These are phyloP conservation scores for Hypotaenidia okinawae DNA, from an alignment of 2,797 vertebrate species.

Conservation along the genomic window DNA sequence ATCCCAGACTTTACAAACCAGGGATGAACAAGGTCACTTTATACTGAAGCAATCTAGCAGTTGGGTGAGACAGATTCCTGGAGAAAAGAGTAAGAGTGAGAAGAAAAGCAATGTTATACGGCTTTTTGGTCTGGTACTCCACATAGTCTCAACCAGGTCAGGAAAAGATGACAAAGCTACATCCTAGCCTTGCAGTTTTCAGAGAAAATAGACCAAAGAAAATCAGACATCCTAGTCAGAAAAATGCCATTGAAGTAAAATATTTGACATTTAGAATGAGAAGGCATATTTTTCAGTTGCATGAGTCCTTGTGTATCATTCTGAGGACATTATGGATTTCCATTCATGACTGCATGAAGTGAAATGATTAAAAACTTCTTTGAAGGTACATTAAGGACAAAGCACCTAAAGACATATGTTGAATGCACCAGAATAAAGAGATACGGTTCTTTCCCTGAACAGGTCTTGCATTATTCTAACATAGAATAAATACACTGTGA, in stretches of 20 bases:
- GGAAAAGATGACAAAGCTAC: not conserved
- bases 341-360: not conserved
- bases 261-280: not conserved
- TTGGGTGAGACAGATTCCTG: not conserved
- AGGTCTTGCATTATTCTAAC: not conserved
- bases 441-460: rapidly evolving
- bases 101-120: not conserved
- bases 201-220: not conserved
- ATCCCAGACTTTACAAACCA: not conserved
- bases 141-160: not conserved
- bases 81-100: not conserved
- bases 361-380: not conserved
- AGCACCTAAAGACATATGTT: not conserved
- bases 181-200: not conserved
- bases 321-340: not conserved
- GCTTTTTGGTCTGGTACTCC: not conserved
- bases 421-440: not conserved
- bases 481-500: not conserved
- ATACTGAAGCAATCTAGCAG: not conserved
- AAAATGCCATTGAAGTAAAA: not conserved
- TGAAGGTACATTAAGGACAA: not conserved
- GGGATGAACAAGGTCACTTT: not conserved
- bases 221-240: not conserved
- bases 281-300: not conserved
- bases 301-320: not conserved